These are phyloP conservation scores for Mus minutoides DNA, from an alignment of 2,797 vertebrate species.

Conservation along the genomic window DNA sequence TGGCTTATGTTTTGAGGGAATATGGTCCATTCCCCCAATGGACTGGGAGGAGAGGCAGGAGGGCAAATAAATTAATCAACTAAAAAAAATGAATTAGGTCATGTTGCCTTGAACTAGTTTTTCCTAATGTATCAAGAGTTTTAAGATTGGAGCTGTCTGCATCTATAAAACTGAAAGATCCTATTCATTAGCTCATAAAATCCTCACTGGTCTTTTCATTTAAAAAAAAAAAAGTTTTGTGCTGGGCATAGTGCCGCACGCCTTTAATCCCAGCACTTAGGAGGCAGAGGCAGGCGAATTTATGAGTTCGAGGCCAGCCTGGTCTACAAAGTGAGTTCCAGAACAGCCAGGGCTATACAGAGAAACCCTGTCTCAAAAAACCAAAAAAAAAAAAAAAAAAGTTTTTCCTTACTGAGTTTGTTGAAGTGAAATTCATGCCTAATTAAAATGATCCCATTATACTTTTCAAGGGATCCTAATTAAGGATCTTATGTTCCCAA, in stretches of 20 bases:
- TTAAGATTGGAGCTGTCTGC: background rate
- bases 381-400: background rate
- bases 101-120: background rate
- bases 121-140: background rate
- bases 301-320: too few species aligned
- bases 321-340: too few species aligned
- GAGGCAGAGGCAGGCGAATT: too few species aligned
- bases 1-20: background rate
- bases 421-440: background rate
- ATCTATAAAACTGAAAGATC: background rate
- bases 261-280: too few species aligned
- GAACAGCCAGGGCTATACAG: too few species aligned
- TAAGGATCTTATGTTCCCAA: background rate
- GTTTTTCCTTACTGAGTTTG: background rate
- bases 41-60: background rate
- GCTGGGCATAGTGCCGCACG: too few species aligned
- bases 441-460: background rate
- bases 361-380: too few species aligned
- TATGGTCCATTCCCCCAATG: background rate
- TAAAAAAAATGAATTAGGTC: conserved; percentile 29
- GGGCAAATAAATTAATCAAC: background rate
- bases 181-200: background rate
- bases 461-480: background rate
- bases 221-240: background rate
- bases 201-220: background rate